Evolutionary conservation across 2,113 vertebrate genomes (phyloP).

Genomic region (Colius striatus): DNA sequence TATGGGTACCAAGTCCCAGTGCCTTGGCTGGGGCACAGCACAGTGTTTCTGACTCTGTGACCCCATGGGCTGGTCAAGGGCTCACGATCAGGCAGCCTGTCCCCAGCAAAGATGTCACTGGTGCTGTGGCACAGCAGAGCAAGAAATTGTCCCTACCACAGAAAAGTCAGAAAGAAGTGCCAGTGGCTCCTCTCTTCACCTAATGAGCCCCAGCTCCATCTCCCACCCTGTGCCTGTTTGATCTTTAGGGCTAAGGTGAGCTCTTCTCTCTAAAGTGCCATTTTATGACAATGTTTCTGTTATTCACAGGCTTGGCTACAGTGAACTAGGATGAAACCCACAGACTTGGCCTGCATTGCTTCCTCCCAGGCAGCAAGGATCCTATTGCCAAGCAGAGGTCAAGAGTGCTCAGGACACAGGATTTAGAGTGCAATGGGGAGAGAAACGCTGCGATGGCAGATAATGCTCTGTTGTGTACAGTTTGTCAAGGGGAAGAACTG

Average conservation of each 20-base stretch:
- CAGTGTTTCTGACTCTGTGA: not conserved
- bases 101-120: not conserved
- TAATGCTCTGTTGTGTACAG: not conserved
- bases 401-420: not conserved
- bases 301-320: constrained; percentile 2
- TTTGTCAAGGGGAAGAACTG: constrained; percentile 18
- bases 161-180: not conserved
- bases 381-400: not conserved
- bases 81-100: not conserved
- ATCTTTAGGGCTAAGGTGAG: not conserved
- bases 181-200: not conserved
- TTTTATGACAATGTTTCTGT: not conserved
- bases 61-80: not conserved
- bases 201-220: not conserved
- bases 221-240: not conserved
- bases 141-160: not conserved
- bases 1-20: not conserved
- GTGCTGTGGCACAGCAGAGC: not conserved
- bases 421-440: not conserved
- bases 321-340: not conserved
- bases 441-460: not conserved
- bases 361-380: not conserved
- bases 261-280: not conserved
- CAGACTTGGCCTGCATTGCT: not conserved
- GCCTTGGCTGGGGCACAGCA: not conserved